Evolutionary conservation across 2,888 invertebrate species (phyloP), one percentile per base, ranked within the genome.

Genomic region (Andrena marginata): DNA sequence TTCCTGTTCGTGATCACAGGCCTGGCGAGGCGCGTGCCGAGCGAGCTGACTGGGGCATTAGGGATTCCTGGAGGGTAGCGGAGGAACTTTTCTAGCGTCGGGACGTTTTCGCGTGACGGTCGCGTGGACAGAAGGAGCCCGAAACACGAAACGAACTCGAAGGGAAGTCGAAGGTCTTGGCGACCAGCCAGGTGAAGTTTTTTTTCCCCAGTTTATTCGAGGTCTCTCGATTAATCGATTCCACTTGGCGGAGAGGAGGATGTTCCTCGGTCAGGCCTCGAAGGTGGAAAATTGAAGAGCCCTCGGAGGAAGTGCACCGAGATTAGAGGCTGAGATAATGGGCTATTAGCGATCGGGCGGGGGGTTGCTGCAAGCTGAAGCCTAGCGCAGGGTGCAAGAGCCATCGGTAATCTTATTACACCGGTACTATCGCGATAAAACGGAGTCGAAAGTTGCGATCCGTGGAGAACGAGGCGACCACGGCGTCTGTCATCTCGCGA

Each of bases 201-300:
- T 26, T 13, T 48, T 35, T 59, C 8, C 2, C 54, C 42, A 29
- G 59, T 56, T 86, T 74, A 70, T 77, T 84, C 80, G 77, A 65
- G 29, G 31, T 33, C 26, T 73, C 73, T 80, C 85, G 88, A 87
- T 88, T 88, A 85, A 88, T 86, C 86, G 88, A 86, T 83, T 70
- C 59, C 42, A 35, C 29, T 16, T 68, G 29, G 31, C 13, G 70
- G 73, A 51, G 62, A 42, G 67, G 65, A 1, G 42, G 42, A 42
- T 13, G 42, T 16, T 42, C 42, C 16, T 42, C 42, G 64, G 74
- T 64, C 72, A 68, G 59, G 51, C 31, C 69, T n/a, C 51, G 54
- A 64, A 49, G 54, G 63, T 62, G 79, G 84, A 80, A 88, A 86
- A 87, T 87, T 87, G 87, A 83, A 87, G 85, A 89, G 68, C 77